Evolutionary conservation across 1,140 invertebrate species (phyloP).

Genomic region (Cecropterus lyciades): DNA sequence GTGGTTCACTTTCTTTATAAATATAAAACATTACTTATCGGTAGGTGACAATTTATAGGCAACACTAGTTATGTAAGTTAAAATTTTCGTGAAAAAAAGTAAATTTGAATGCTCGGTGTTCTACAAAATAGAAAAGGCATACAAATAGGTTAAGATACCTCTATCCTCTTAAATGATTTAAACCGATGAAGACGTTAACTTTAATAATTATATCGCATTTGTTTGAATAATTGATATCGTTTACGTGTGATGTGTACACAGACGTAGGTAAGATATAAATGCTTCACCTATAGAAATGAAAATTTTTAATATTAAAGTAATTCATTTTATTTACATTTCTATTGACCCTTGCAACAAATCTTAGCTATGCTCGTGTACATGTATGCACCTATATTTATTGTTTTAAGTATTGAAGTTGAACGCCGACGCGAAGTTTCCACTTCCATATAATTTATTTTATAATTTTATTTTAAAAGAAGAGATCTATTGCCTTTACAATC

Average conservation of each 20-base stretch:
- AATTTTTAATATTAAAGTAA: no score
- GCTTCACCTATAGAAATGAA: no score
- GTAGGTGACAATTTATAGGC: constrained; percentile 1
- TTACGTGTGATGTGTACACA: neutral
- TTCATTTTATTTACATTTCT: no score
- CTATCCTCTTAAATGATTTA: neutral
- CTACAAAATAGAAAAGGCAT: neutral
- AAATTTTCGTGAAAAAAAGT: neutral
- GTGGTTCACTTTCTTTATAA: no score
- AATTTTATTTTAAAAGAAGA: constrained; percentile 15
- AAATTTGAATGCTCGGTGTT: neutral
- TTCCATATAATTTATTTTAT: constrained; percentile 2
- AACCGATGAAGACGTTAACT: neutral
- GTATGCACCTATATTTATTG: neutral
- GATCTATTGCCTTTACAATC: constrained; percentile 18
- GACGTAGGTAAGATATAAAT: neutral
- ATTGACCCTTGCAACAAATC: no score
- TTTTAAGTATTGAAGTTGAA: constrained; percentile 12
- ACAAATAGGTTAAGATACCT: neutral
- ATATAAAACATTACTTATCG: no score
- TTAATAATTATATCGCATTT: neutral
- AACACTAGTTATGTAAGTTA: neutral
- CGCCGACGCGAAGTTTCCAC: constrained; percentile 15
- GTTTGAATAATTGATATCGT: neutral
- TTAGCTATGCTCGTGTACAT: neutral